Base-by-base conservation (phyloP, 2,113 vertebrate genomes). In the Dissostichus mawsoni region DNA sequence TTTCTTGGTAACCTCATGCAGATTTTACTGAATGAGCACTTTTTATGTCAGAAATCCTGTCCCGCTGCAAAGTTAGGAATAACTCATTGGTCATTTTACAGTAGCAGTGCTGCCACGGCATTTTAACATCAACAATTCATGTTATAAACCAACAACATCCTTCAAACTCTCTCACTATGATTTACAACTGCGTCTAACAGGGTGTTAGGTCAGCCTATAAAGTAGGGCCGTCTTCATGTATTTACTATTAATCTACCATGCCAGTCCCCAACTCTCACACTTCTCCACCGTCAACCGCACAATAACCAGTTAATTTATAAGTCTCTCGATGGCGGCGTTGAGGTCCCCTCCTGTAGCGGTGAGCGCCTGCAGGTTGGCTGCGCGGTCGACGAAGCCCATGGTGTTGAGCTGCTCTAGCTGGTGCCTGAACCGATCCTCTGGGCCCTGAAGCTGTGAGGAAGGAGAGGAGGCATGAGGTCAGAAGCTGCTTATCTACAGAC, bases 381-480 rank as follows among this genome's bases (percentile, higher is more conserved):
- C 96, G 12, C 92, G 96, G 93, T 98, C 97, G 93, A 97, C 94
- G 91, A 97, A 98, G 82, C 97, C 97, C 97, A 98, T 98, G 73
- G 97, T 95, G 69, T 94, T 97, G 92, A 98, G 96, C 88, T 98
- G 97, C 82, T 98, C 97, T 86, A 98, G 96, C 81, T 98, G 97
- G 84, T 95, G 95, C 91, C 97, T 97, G 90, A 97, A 98, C 86
- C 96, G 95, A 76, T 96, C 96, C 91, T 98, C 97, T 0, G 97
- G 97, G 7, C 92, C 96, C 95, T 96, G 97, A 71, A 92, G 94
- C 96, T 97, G 73, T 13, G 59, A 55, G 20, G 20, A 10, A 68
- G 11, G 59, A 68, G 25, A 67, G 0, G 1, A 25, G 0, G 2
- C 17, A 41, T 2, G 10, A 29, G 48, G 20, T 74, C 17, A 61